Percentiles rank a stretch among this genome's conserved stretches.
Evolutionary conservation across 2,113 vertebrate genomes (phyloP).

Genomic region (Prunella fulvescens): DNA sequence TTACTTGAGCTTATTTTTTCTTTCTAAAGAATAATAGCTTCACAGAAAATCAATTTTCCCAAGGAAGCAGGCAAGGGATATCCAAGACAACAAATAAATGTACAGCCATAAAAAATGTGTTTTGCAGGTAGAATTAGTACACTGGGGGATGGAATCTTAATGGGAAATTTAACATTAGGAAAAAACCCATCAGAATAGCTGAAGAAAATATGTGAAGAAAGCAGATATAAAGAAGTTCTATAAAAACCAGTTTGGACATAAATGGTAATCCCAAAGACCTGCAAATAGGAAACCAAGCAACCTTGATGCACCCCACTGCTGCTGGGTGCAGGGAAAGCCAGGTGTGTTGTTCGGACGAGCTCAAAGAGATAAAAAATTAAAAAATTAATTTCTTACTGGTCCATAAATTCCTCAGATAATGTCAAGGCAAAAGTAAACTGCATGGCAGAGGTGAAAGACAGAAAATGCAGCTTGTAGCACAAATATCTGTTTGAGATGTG

Average conservation of each 20-base stretch:
- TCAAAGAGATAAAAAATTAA: background rate
- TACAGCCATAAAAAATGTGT: background rate
- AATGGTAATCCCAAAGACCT: background rate
- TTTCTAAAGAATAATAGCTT: background rate
- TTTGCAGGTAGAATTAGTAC: background rate
- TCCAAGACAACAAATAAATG: background rate
- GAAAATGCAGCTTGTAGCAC: background rate
- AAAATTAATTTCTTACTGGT: background rate
- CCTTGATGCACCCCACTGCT: background rate
- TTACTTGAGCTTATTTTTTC: background rate
- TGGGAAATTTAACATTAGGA: background rate
- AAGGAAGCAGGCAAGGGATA: background rate
- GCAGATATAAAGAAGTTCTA: background rate
- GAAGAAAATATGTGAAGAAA: background rate
- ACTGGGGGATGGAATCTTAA: background rate
- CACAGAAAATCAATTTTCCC: background rate
- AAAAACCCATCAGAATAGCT: background rate
- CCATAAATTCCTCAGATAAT: background rate
- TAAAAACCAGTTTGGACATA: background rate
- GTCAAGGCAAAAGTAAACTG: background rate
- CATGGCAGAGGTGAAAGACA: background rate
- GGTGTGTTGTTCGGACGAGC: background rate
- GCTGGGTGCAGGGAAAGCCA: background rate
- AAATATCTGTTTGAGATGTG: background rate
- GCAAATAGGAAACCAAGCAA: background rate